Evolutionary conservation across 2,113 vertebrate species (phyloP), one percentile per base, ranked within the genome.

Genomic region (Zosterops pallidus): DNA sequence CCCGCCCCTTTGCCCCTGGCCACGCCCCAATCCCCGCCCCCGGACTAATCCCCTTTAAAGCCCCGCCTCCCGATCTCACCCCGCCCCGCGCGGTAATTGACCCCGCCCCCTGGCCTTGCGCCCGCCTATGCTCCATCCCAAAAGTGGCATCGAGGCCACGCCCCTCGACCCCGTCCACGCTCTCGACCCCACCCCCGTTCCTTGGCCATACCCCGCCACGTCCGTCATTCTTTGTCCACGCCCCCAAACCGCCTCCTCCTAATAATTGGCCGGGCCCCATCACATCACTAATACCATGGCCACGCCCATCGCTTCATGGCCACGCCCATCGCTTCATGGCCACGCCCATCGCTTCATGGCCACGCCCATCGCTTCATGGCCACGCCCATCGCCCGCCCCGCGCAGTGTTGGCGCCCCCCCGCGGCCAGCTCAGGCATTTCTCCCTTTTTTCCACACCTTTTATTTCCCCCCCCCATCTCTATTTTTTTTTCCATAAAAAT

Each of bases 401-500:
- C 6, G 23, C 19, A 2, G 10, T 9, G 4, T 0, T 47, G 75
- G 74, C 92, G 78, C 94, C 92, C 23, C 68, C 92, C 4, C 2
- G 88, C 29, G 95, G 86, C 50, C 64, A 46, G 5, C 24, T 31
- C 37, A 9, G 59, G 80, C 31, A 3, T 15, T 74, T 64, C 35
- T 24, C 23, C 42, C n/a, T 3, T 29, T 4, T n/a, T 56, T n/a
- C 72, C 95, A 86, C 88, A 50, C 31, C 26, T 94, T 92, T 97
- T 87, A 53, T 97, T 97, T 83, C 29, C 62, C 41, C 44, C 5
- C 16, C 2, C 5, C 39, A 39, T 39, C 49, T 26, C 8, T 5
- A 12, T 28, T 53, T 53, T 33, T 64, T 33, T 89, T 62, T 64
- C 83, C 14, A 97, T 97, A 97, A 95, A 94, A 96, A 90, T 94